Percentiles rank a stretch among this genome's conserved stretches.
These are phyloP conservation scores for Arge pagana DNA, from an alignment of 2,888 invertebrate species.

Conservation along the genomic window DNA sequence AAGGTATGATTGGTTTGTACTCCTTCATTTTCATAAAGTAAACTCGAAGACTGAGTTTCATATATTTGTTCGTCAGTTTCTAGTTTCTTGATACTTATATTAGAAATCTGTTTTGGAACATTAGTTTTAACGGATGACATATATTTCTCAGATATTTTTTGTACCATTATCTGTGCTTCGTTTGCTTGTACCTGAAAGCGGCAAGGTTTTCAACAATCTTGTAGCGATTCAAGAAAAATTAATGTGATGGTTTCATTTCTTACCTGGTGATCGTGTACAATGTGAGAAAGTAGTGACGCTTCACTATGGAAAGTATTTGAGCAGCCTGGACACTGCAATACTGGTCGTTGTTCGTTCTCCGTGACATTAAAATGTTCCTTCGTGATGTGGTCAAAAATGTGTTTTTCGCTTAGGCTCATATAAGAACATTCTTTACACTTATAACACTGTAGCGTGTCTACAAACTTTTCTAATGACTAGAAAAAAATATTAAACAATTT, in stretches of 20 bases:
- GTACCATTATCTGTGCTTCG: conserved; percentile 18
- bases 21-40: not conserved
- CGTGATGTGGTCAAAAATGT: conserved; percentile 62
- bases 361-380: conserved; percentile 60
- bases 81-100: conserved; percentile 1
- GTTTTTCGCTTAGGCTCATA: conserved; percentile 62
- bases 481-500: not conserved
- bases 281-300: conserved; percentile 67
- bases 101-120: conserved; percentile 11
- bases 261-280: conserved; percentile 73
- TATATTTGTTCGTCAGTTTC: conserved; percentile 7
- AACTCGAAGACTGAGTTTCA: not conserved
- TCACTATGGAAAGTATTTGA: conserved; percentile 68
- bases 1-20: not conserved
- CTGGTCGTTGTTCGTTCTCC: conserved; percentile 63
- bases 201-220: not conserved
- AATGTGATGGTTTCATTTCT: conserved; percentile 26
- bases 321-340: conserved; percentile 71
- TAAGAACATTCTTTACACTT: conserved; percentile 64
- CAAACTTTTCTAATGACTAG: conserved; percentile 54
- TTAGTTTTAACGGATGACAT: not conserved
- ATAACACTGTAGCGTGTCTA: conserved; percentile 62
- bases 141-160: conserved; percentile 12
- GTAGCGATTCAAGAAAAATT: not conserved
- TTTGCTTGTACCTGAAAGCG: conserved; percentile 21